A percentile compares a stretch with the other conserved stretches of the same genome.
Evolutionary conservation across 53 echinoderm and acorn worm species (phyloP).

Genomic region (Crossaster papposus): DNA sequence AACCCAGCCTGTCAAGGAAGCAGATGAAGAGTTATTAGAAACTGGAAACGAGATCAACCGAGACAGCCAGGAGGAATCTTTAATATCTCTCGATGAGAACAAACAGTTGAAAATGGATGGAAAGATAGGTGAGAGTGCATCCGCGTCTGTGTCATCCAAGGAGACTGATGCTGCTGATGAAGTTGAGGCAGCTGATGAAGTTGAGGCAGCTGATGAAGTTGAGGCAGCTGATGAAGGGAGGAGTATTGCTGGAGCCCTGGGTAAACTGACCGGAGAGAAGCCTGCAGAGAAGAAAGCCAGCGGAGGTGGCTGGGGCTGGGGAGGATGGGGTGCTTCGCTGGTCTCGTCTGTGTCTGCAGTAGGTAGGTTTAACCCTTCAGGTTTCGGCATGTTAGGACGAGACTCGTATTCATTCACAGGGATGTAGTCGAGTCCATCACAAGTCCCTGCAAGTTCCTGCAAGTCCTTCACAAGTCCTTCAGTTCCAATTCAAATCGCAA

Average conservation of each 20-base stretch:
- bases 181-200: neutral
- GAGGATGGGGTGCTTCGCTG: slow-evolving; percentile 92
- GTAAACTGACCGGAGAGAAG: slow-evolving; percentile 42
- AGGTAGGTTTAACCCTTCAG: slow-evolving; percentile 16
- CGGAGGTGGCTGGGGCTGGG: slow-evolving; percentile 80
- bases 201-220: neutral
- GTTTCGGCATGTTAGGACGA: neutral
- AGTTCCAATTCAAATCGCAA: too few relatives aligned
- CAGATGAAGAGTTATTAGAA: slow-evolving; percentile 27
- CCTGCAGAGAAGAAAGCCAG: slow-evolving; percentile 33
- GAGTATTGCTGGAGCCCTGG: slow-evolving; percentile 39
- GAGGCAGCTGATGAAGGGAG: neutral
- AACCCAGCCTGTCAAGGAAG: neutral
- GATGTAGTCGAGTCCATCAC: too few relatives aligned
- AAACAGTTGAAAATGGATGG: neutral
- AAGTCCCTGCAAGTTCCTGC: too few relatives aligned
- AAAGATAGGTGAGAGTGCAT: neutral
- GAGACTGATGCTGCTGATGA: neutral
- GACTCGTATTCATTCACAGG: too few relatives aligned
- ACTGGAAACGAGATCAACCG: neutral
- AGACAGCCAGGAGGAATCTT: slow-evolving; percentile 13
- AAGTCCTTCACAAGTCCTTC: too few relatives aligned
- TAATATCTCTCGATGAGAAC: neutral
- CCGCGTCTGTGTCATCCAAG: neutral
- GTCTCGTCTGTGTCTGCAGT: slow-evolving; percentile 81